Evolutionary conservation across 2,113 vertebrate genomes (phyloP), one percentile per base, ranked within the genome.

Genomic region (Grallaria varia): DNA sequence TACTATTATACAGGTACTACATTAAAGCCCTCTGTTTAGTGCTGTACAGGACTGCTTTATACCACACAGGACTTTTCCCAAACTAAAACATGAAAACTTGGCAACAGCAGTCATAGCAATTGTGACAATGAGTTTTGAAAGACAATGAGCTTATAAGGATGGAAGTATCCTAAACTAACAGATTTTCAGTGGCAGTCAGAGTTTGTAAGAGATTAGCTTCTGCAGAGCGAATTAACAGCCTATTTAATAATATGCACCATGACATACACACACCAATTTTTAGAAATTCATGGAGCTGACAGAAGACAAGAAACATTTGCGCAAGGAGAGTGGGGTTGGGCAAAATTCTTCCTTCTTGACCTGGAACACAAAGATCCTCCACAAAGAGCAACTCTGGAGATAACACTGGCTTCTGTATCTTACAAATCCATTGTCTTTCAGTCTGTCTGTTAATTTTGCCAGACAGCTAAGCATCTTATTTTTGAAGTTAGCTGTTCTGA

Each of bases 391-490:
- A 59, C 47, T 81, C 79, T 86, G 75, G 73, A 73, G 8, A 78
- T 75, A 89, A 68, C 35, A 24, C 58, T 73, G 71, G 31, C 77
- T 89, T 90, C 90, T 82, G 83, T 84, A 72, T 82, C 76, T 87
- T 90, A 58, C 15, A 55, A 82, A 93, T 91, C 80, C 84, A 67
- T 79, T 50, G 37, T 87, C 69, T 79, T 86, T 79, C 78, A 28
- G 74, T 69, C 75, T 73, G 58, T 35, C 63, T 71, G 31, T 49
- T 89, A 72, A 85, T 81, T 90, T 73, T 82, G 72, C 94, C 94
- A 96, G 69, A 92, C 40, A 64, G 66, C 31, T 33, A 63, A 40
- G 68, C 35, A 71, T 85, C 87, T 89, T 95, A 74, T 68, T 96
- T 89, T 87, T 76, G 64, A 89, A 89, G 73, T 89, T 92, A 59